Conservation (phyloP, 2,113 vertebrate genomes). For the Apeltes quadracus region DNA sequence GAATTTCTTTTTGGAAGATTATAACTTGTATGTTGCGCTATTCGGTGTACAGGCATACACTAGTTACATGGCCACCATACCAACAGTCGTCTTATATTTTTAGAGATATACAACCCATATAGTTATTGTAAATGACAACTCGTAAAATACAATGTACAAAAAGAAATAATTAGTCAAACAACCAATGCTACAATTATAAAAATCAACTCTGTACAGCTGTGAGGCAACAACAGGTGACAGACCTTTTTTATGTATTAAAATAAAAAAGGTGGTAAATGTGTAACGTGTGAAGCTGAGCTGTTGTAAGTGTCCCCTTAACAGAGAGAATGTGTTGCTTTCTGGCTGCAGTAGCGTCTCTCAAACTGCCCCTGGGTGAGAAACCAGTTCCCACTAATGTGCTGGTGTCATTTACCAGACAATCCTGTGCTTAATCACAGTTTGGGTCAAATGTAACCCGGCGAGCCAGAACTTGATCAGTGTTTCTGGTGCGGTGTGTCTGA, state of each 20-base stretch:
- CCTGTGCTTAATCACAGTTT: background rate
- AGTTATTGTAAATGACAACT: background rate
- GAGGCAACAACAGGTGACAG: no score
- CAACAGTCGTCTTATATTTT: background rate
- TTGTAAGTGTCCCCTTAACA: slow-evolving; percentile 60
- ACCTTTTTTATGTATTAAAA: no score
- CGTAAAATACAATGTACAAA: background rate
- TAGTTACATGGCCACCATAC: background rate
- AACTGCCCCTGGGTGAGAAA: slow-evolving; percentile 49
- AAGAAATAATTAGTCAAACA: no score
- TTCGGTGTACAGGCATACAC: background rate
- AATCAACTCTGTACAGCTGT: background rate
- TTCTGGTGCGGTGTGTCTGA: slow-evolving; percentile 2
- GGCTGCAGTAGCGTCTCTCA: slow-evolving; percentile 23
- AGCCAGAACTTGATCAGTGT: background rate
- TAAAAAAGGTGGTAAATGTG: no score
- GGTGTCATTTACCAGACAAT: slow-evolving; percentile 15
- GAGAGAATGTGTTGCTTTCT: slow-evolving; percentile 38
- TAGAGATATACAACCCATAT: background rate
- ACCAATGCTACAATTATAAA: background rate
- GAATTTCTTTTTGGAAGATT: background rate
- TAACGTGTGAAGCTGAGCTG: slow-evolving; percentile 32
- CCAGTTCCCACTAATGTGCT: slow-evolving; percentile 25
- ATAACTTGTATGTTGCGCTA: background rate
- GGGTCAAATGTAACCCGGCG: background rate